These are phyloP conservation scores for Pollenia angustigena DNA, from an alignment of 2,888 invertebrate species.

Conservation along the genomic window DNA sequence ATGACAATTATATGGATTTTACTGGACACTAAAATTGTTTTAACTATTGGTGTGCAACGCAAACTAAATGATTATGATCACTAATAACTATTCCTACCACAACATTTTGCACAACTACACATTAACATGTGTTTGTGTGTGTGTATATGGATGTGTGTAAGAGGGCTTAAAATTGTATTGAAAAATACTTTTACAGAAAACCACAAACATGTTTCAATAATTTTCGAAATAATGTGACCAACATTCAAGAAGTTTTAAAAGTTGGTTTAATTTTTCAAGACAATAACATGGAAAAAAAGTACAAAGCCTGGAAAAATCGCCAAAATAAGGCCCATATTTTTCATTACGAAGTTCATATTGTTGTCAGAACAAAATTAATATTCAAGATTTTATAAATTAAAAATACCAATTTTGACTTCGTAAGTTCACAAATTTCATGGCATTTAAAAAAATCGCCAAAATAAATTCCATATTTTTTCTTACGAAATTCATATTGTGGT, in stretches of 20 bases:
- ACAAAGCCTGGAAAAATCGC: too few species aligned
- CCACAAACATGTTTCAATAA: slow-evolving; percentile 38
- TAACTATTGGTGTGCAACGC: neutral
- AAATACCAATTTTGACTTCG: too few species aligned
- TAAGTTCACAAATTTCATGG: too few species aligned
- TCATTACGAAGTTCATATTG: too few species aligned
- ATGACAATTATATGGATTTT: neutral
- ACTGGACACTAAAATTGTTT: neutral
- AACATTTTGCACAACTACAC: slow-evolving; percentile 32
- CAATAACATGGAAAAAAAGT: too few species aligned
- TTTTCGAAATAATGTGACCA: slow-evolving; percentile 16
- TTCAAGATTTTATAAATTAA: too few species aligned
- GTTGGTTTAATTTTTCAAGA: neutral
- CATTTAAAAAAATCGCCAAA: too few species aligned
- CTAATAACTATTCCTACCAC: slow-evolving; percentile 44
- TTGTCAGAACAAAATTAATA: too few species aligned
- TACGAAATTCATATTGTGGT: too few species aligned
- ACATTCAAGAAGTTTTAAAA: neutral
- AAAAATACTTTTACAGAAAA: slow-evolving; percentile 32
- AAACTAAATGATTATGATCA: slow-evolving; percentile 57
- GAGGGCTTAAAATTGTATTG: slow-evolving; percentile 19
- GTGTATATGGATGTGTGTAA: neutral
- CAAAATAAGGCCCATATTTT: too few species aligned
- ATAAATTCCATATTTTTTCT: too few species aligned
- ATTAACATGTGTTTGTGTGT: neutral